Percentiles rank a stretch among this genome's conserved stretches.
phyloP scores from a whole-genome alignment of 2,888 invertebrate species.

The Cyclophora punctaria region DNA sequence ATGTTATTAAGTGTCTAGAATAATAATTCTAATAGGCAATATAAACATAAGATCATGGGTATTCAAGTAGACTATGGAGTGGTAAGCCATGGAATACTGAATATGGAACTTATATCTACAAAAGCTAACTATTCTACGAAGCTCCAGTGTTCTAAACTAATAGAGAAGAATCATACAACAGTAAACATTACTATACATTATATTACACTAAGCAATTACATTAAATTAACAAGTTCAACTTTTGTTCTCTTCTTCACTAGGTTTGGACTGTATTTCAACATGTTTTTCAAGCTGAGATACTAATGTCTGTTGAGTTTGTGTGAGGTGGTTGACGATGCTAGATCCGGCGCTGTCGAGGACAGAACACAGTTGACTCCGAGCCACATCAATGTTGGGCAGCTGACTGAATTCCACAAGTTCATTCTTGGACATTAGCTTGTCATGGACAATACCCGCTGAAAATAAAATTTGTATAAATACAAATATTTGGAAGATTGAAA shows the following conservation, averaged over 20 bases:
- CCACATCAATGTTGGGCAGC: slow-evolving; percentile 78
- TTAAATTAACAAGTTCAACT: slow-evolving; percentile 21
- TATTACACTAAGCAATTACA: slow-evolving; percentile 16
- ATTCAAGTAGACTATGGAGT: too few species aligned
- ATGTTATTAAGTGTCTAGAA: too few species aligned
- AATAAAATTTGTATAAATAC: slow-evolving; percentile 22
- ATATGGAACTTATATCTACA: too few species aligned
- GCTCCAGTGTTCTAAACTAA: slow-evolving; percentile 1
- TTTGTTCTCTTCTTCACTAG: slow-evolving; percentile 17
- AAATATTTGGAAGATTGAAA: neutral
- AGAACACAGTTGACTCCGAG: slow-evolving; percentile 80
- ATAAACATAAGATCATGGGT: too few species aligned
- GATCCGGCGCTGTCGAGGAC: slow-evolving; percentile 79
- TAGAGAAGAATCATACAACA: slow-evolving; percentile 11
- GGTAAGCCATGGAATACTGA: too few species aligned
- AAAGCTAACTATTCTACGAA: neutral
- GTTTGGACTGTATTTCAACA: slow-evolving; percentile 42
- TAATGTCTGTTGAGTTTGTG: slow-evolving; percentile 79
- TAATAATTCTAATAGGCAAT: too few species aligned
- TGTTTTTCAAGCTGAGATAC: slow-evolving; percentile 80
- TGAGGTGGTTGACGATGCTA: slow-evolving; percentile 78
- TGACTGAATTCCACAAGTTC: slow-evolving; percentile 80
- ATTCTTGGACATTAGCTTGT: slow-evolving; percentile 78
- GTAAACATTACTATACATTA: slow-evolving; percentile 17
- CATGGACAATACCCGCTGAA: slow-evolving; percentile 83